These are phyloP conservation scores for Camponotus fellah DNA, from an alignment of 2,888 invertebrate genomes.

Conservation along the genomic window DNA sequence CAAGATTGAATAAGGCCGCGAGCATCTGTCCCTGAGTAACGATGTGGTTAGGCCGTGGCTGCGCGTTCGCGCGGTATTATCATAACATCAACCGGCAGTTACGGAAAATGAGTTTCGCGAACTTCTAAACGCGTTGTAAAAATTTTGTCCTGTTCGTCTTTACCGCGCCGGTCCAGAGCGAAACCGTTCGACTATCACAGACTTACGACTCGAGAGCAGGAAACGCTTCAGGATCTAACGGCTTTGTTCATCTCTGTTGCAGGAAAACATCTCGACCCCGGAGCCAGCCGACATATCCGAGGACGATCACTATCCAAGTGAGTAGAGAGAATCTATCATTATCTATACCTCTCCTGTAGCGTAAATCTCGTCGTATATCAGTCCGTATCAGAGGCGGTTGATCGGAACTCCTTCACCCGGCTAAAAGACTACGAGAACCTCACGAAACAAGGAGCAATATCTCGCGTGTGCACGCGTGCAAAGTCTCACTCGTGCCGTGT, in stretches of 20 bases:
- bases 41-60: slow-evolving; percentile 36
- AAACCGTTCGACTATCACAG: not conserved
- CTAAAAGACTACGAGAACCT: slow-evolving; percentile 46
- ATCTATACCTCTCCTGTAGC: slow-evolving; percentile 43
- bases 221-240: slow-evolving; percentile 55
- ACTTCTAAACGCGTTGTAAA: slow-evolving; percentile 43
- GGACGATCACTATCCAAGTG: slow-evolving; percentile 91
- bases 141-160: slow-evolving; percentile 18
- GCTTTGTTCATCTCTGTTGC: slow-evolving; percentile 85
- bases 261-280: slow-evolving; percentile 91
- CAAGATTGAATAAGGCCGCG: slow-evolving; percentile 11
- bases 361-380: slow-evolving; percentile 60
- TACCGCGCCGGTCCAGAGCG: slow-evolving; percentile 8
- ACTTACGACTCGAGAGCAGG: slow-evolving; percentile 15
- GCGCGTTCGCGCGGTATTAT: slow-evolving; percentile 37
- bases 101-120: slow-evolving; percentile 49
- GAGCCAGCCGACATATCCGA: slow-evolving; percentile 91
- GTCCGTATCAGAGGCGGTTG: slow-evolving; percentile 50
- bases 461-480: slow-evolving; percentile 2
- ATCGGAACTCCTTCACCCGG: slow-evolving; percentile 35
- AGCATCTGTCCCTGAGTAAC: slow-evolving; percentile 19
- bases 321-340: slow-evolving; percentile 81
- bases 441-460: slow-evolving; percentile 39
- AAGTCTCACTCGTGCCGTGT: not conserved
- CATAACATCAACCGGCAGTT: slow-evolving; percentile 36